phyloP scores from a whole-genome alignment of 2,797 vertebrate genomes.

The Pelochelys cantorii region DNA sequence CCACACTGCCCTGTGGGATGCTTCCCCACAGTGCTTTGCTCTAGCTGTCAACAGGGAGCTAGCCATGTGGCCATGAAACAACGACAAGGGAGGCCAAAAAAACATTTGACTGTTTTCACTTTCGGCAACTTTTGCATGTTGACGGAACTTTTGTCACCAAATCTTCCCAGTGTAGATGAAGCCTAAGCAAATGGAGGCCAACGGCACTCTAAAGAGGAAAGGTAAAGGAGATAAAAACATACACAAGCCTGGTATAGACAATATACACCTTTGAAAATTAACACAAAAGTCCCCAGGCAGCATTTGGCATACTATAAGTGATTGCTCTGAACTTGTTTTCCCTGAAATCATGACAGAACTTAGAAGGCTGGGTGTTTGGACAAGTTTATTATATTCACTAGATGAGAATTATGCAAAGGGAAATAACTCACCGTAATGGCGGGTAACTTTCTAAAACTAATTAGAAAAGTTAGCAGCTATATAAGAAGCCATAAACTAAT shows the following conservation, averaged over 20 bases:
- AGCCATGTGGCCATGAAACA: too few species aligned
- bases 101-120: too few species aligned
- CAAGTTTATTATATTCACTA: constrained; percentile 1
- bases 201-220: not conserved
- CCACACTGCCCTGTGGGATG: too few species aligned
- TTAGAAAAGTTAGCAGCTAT: constrained; percentile 35
- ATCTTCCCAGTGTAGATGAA: too few species aligned
- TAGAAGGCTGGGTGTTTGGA: not conserved
- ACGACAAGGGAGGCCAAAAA: too few species aligned
- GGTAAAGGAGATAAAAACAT: not conserved
- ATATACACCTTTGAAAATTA: not conserved
- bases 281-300: constrained; percentile 19
- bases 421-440: not conserved
- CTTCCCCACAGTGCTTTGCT: too few species aligned
- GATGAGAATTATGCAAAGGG: constrained; percentile 27
- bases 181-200: not conserved
- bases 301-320: not conserved
- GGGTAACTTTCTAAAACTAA: not conserved
- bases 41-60: too few species aligned
- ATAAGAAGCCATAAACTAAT: constrained; percentile 2
- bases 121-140: too few species aligned
- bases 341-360: not conserved
- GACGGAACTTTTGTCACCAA: too few species aligned
- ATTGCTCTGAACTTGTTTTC: constrained; percentile 5
- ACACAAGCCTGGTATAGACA: not conserved